phyloP scores from a whole-genome alignment of 2,888 invertebrate species.

The Cinara cedri region DNA sequence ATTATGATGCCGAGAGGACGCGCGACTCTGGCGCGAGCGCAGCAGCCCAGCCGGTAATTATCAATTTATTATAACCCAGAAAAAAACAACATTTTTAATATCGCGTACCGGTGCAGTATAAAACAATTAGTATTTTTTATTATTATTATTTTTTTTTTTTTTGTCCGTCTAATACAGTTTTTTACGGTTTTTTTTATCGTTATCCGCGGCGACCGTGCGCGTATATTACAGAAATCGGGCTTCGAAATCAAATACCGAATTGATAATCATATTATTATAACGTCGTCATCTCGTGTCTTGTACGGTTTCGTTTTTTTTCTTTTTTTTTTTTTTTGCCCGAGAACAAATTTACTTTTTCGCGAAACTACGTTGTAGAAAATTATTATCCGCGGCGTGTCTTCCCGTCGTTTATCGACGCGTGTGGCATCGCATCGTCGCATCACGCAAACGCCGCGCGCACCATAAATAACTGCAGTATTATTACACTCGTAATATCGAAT shows the following conservation, averaged over 20 bases:
- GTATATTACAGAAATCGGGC: too few species aligned
- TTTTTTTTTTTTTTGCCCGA: neutral
- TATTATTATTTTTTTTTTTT: neutral
- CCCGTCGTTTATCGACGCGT: conserved; percentile 20
- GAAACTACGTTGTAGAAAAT: neutral
- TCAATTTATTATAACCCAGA: neutral
- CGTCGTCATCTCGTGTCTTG: neutral
- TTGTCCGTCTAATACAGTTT: too few species aligned
- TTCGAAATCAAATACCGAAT: neutral
- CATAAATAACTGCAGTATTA: neutral
- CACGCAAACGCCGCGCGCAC: neutral
- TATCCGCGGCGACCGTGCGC: neutral
- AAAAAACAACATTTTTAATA: neutral
- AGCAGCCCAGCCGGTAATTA: neutral
- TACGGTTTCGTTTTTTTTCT: neutral
- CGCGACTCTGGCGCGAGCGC: neutral
- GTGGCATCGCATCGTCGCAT: conserved; percentile 22
- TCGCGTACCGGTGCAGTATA: too few species aligned
- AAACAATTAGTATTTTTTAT: too few species aligned
- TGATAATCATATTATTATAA: too few species aligned
- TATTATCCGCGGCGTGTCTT: neutral
- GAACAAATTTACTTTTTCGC: conserved; percentile 23
- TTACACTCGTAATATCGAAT: too few species aligned
- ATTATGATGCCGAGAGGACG: too few species aligned
- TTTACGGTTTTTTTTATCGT: conserved; percentile 15